Conservation (phyloP, 2,888 invertebrate genomes). For the Resseliella maxima region DNA sequence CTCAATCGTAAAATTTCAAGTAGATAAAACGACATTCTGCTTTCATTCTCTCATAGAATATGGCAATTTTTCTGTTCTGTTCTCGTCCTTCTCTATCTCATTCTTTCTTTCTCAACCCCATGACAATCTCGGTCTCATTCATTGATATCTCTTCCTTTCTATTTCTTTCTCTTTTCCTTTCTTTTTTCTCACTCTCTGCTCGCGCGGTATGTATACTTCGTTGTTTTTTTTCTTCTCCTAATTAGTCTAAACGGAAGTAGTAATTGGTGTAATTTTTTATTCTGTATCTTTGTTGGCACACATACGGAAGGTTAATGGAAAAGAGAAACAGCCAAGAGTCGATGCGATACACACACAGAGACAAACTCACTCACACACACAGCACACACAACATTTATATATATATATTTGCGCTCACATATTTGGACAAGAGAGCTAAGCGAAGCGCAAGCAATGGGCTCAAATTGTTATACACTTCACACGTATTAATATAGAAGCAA, state of each 20-base stretch:
- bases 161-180: too few relatives aligned
- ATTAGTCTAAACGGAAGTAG: conserved; percentile 56
- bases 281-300: conserved; percentile 36
- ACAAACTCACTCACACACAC: too few relatives aligned
- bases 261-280: conserved; percentile 56
- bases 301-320: conserved; percentile 51
- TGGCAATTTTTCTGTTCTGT: too few relatives aligned
- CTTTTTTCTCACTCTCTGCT: neutral
- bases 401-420: neutral
- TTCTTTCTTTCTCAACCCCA: too few relatives aligned
- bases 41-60: too few relatives aligned
- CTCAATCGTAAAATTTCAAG: conserved; percentile 21
- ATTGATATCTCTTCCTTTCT: too few relatives aligned
- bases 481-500: too few relatives aligned
- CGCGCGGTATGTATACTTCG: neutral
- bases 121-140: too few relatives aligned
- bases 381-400: too few relatives aligned
- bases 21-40: neutral
- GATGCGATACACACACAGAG: neutral
- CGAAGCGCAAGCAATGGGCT: neutral
- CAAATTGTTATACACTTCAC: neutral
- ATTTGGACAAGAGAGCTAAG: neutral
- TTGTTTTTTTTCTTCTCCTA: neutral
- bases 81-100: too few relatives aligned
- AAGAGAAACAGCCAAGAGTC: neutral